These are phyloP conservation scores for Sitobion miscanthi DNA, from an alignment of 1,140 invertebrate genomes.

Conservation along the genomic window DNA sequence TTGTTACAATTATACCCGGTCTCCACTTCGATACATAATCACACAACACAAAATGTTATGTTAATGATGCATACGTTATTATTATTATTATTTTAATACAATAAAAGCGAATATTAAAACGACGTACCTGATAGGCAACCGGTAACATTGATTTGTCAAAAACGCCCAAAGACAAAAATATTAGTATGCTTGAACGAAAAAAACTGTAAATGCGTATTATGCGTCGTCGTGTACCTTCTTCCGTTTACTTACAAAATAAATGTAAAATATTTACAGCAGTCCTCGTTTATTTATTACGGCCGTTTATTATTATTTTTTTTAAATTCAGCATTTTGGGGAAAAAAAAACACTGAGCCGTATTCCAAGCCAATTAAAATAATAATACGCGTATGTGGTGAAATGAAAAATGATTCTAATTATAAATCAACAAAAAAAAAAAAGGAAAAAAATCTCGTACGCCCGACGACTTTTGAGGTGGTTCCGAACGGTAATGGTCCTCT, in stretches of 20 bases:
- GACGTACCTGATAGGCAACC: too few relatives aligned
- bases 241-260: neutral
- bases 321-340: neutral
- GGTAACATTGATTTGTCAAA: neutral
- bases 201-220: neutral
- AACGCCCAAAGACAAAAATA: neutral
- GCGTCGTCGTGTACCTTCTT: neutral
- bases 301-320: neutral
- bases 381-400: neutral
- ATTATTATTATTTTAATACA: neutral
- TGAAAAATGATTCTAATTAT: slow-evolving; percentile 43
- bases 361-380: slow-evolving; percentile 10
- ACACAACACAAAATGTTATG: neutral
- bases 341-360: neutral
- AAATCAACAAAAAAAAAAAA: slow-evolving; percentile 36
- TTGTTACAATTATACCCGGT: too few relatives aligned
- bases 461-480: neutral
- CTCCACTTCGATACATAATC: too few relatives aligned
- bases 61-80: neutral
- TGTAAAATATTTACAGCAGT: neutral
- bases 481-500: neutral
- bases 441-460: neutral
- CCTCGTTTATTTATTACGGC: neutral
- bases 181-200: neutral
- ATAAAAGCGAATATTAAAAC: neutral